Conservation (phyloP, 2,113 vertebrate species). For the Isichthys henryi region DNA sequence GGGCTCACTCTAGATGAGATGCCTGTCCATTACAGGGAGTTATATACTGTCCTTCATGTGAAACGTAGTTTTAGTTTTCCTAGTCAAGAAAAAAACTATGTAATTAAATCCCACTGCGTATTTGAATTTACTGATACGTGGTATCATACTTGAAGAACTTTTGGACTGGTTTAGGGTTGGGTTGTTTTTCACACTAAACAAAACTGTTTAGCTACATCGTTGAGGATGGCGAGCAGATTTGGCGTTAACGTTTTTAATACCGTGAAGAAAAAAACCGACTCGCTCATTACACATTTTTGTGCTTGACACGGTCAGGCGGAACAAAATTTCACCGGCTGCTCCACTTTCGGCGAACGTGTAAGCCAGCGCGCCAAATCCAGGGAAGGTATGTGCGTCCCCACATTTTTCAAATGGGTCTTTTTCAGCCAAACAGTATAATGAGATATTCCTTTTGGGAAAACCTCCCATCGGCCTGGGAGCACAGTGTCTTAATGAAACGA, state of each 20-base stretch:
- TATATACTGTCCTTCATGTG: not conserved
- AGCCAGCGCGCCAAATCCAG: not conserved
- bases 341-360: not conserved
- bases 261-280: not conserved
- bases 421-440: constrained; percentile 27
- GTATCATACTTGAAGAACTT: not conserved
- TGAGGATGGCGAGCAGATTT: not conserved
- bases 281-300: not conserved
- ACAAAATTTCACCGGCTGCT: not conserved
- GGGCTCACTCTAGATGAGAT: not conserved
- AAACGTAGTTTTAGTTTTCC: not conserved
- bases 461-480: constrained; percentile 26
- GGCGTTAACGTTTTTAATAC: not conserved
- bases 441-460: constrained; percentile 33
- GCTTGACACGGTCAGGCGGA: not conserved
- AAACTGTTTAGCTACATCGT: not conserved
- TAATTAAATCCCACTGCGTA: not conserved
- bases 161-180: not conserved
- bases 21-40: not conserved
- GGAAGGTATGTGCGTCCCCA: constrained; percentile 9
- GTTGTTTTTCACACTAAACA: not conserved
- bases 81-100: not conserved
- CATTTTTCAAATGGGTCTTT: constrained; percentile 28
- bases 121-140: not conserved
- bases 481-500: constrained; percentile 39